phyloP scores from a whole-genome alignment of 2,797 vertebrate species.

The Brachyrhaphis roseni region DNA sequence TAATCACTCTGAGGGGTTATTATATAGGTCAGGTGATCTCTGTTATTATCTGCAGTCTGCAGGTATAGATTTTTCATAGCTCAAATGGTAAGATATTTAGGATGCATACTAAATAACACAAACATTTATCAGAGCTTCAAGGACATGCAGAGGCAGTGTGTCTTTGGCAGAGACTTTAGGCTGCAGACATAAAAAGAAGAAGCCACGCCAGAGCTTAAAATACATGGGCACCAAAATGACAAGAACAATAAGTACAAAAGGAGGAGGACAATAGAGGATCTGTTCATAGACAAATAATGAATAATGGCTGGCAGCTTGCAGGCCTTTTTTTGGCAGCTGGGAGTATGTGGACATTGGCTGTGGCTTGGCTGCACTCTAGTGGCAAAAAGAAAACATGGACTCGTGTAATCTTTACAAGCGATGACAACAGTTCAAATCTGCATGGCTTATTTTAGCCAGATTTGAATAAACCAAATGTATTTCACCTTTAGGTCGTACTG shows the following conservation, averaged over 20 bases:
- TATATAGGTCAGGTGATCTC: conserved; percentile 18
- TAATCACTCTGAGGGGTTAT: conserved; percentile 28
- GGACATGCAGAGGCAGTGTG: not conserved
- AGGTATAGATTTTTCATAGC: conserved; percentile 3
- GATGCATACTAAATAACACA: not conserved
- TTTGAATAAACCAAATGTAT: no score
- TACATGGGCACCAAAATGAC: conserved; percentile 45
- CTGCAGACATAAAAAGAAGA: conserved; percentile 8
- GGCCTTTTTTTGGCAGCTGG: conserved; percentile 15
- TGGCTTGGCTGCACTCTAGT: conserved; percentile 52
- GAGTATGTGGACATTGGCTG: not conserved
- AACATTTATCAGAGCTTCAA: not conserved
- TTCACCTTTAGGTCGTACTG: not conserved
- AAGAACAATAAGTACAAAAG: conserved; percentile 44
- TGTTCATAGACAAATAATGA: conserved; percentile 63
- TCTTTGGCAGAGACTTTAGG: not conserved
- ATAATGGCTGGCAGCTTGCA: conserved; percentile 46
- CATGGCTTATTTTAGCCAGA: not conserved
- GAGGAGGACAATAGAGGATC: conserved; percentile 55
- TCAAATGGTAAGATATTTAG: conserved; percentile 1
- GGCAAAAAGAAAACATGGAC: conserved; percentile 8
- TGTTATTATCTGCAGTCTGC: not conserved
- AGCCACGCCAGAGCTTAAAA: conserved; percentile 33
- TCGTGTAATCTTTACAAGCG: not conserved
- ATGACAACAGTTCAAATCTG: not conserved